Evolutionary conservation across 92 coral and sea anemone species (phyloP).

Genomic region (Parazoanthus atlanticus): DNA sequence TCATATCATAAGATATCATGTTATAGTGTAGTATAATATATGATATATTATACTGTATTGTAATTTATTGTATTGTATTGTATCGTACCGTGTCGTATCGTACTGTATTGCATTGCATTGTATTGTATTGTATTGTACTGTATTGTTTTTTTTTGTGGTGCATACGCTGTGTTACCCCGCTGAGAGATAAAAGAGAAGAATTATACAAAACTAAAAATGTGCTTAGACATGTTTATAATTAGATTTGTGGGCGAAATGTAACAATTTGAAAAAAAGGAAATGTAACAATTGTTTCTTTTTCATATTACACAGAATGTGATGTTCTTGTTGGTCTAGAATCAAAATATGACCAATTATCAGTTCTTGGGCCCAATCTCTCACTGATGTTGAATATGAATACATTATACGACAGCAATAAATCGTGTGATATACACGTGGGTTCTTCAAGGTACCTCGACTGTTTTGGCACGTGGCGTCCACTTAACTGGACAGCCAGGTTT

Average conservation of each 20-base stretch:
- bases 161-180: too few relatives aligned
- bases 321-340: not conserved
- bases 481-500: not conserved
- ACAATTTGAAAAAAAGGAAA: not conserved
- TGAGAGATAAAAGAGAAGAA: too few relatives aligned
- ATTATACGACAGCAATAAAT: not conserved
- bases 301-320: constrained; percentile 2
- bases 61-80: too few relatives aligned
- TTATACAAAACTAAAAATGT: too few relatives aligned
- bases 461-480: constrained; percentile 28
- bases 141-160: too few relatives aligned
- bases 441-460: constrained; percentile 17
- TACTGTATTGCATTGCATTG: too few relatives aligned
- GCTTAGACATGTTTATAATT: too few relatives aligned
- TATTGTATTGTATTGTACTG: too few relatives aligned
- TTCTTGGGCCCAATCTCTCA: constrained; percentile 5
- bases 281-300: not conserved
- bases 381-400: not conserved
- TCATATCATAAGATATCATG: too few relatives aligned
- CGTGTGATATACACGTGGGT: constrained; percentile 6
- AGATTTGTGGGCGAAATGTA: not conserved
- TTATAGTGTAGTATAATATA: too few relatives aligned
- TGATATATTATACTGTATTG: not conserved
- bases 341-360: not conserved
- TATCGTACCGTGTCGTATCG: too few relatives aligned